These are phyloP conservation scores for Lepidochrysops patricia DNA, from an alignment of 2,888 invertebrate genomes.

Conservation along the genomic window DNA sequence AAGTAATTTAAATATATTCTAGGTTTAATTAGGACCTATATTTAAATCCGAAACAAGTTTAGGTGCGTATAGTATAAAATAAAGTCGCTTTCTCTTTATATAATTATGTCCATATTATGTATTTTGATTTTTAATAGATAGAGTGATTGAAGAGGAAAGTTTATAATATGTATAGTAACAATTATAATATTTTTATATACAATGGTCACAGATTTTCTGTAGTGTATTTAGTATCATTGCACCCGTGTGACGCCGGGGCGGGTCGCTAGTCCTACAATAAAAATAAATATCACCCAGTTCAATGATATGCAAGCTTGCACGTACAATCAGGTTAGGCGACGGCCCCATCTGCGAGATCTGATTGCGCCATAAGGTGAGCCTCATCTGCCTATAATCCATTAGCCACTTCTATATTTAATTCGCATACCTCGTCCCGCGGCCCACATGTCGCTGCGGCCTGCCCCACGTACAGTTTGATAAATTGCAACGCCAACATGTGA, in stretches of 20 bases:
- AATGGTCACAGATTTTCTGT: too few relatives aligned
- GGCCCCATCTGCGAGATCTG: slow-evolving; percentile 52
- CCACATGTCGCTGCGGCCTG: slow-evolving; percentile 66
- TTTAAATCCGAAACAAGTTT: too few relatives aligned
- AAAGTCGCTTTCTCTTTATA: background rate
- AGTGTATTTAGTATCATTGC: too few relatives aligned
- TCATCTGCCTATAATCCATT: slow-evolving; percentile 66
- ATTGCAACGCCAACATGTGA: slow-evolving; percentile 70
- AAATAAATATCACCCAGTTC: background rate
- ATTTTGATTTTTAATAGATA: too few relatives aligned
- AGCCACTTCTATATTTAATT: slow-evolving; percentile 67
- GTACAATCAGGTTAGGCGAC: slow-evolving; percentile 19
- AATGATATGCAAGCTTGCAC: slow-evolving; percentile 9
- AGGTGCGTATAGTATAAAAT: too few relatives aligned
- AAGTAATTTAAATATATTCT: too few relatives aligned
- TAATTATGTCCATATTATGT: background rate
- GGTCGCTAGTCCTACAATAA: background rate
- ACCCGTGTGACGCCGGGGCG: too few relatives aligned
- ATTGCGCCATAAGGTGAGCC: slow-evolving; percentile 59
- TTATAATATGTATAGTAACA: too few relatives aligned
- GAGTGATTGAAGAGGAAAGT: too few relatives aligned
- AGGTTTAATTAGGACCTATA: too few relatives aligned
- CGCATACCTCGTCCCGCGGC: slow-evolving; percentile 40
- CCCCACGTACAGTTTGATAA: slow-evolving; percentile 70
- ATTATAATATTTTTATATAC: too few relatives aligned